Conservation (phyloP, 2,888 invertebrate genomes). For the Macaria notata region DNA sequence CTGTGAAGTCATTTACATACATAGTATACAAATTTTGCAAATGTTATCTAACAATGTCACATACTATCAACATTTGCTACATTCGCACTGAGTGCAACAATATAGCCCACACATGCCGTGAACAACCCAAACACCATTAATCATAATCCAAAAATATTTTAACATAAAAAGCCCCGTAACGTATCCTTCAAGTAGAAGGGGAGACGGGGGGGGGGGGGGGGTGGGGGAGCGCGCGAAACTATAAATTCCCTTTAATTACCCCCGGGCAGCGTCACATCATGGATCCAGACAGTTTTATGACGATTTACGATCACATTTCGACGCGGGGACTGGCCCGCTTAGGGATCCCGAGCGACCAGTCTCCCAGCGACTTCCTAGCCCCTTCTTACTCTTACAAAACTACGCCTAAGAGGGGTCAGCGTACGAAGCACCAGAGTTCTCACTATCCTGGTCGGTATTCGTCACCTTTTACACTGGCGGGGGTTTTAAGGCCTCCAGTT, state of each 20-base stretch:
- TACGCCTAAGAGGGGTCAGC: slow-evolving; percentile 29
- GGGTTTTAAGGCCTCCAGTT: slow-evolving; percentile 82
- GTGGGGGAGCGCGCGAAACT: slow-evolving; percentile 62
- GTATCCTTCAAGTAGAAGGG: slow-evolving; percentile 38
- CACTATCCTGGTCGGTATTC: slow-evolving; percentile 58
- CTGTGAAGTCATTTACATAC: too few relatives aligned
- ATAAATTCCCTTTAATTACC: slow-evolving; percentile 84
- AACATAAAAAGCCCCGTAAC: slow-evolving; percentile 35
- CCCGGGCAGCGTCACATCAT: slow-evolving; percentile 86
- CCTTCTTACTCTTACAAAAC: slow-evolving; percentile 30
- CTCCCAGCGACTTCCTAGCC: slow-evolving; percentile 45
- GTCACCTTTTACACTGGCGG: slow-evolving; percentile 80
- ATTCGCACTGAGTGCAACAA: neutral
- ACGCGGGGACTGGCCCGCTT: slow-evolving; percentile 74
- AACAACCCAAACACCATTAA: slow-evolving; percentile 34
- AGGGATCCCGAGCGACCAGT: slow-evolving; percentile 61
- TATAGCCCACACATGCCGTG: slow-evolving; percentile 19
- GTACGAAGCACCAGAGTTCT: slow-evolving; percentile 41
- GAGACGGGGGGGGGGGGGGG: slow-evolving; percentile 41
- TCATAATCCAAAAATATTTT: slow-evolving; percentile 38
- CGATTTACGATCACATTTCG: slow-evolving; percentile 82
- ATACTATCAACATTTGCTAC: too few relatives aligned
- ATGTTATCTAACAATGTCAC: too few relatives aligned
- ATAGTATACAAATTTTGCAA: too few relatives aligned
- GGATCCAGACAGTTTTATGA: slow-evolving; percentile 89